A percentile compares a stretch with the other conserved stretches of the same genome.
phyloP scores from a whole-genome alignment of 2,888 invertebrate genomes.

The Syrista parreyssii region DNA sequence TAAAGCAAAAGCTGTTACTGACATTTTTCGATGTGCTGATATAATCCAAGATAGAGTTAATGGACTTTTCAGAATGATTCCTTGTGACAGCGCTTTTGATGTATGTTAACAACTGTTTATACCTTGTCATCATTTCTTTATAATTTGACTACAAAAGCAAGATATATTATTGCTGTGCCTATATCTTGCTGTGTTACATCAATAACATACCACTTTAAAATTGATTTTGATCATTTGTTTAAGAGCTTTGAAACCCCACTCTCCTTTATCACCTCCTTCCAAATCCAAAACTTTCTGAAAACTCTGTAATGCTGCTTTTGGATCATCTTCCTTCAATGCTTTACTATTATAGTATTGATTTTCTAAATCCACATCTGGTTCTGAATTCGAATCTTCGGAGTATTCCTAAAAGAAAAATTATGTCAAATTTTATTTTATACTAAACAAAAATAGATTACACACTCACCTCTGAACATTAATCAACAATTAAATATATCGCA shows the following conservation, averaged over 20 bases:
- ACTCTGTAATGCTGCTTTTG: constrained; percentile 88
- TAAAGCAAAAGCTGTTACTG: constrained; percentile 54
- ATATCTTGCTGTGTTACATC: not conserved
- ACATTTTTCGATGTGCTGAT: constrained; percentile 99
- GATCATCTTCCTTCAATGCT: constrained; percentile 97
- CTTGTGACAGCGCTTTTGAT: constrained; percentile 99
- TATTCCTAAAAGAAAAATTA: constrained; percentile 79
- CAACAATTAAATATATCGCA: not conserved
- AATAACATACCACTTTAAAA: constrained; percentile 86
- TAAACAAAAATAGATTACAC: constrained; percentile 1
- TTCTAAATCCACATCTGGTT: constrained; percentile 98
- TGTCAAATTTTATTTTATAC: not conserved
- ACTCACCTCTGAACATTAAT: not conserved
- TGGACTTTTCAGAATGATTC: constrained; percentile 99
- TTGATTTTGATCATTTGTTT: constrained; percentile 99
- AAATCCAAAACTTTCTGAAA: constrained; percentile 96
- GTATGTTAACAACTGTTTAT: constrained; percentile 96
- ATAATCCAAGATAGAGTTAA: constrained; percentile 98
- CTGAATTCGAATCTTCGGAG: constrained; percentile 98
- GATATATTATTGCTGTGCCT: not conserved
- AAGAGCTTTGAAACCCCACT: constrained; percentile 99
- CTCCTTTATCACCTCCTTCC: constrained; percentile 98
- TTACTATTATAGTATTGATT: constrained; percentile 99
- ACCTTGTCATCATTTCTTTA: constrained; percentile 94
- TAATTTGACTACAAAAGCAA: constrained; percentile 80